Evolutionary conservation across 2,797 vertebrate species (phyloP), one percentile per base, ranked within the genome.

Genomic region (Spinus pinus): DNA sequence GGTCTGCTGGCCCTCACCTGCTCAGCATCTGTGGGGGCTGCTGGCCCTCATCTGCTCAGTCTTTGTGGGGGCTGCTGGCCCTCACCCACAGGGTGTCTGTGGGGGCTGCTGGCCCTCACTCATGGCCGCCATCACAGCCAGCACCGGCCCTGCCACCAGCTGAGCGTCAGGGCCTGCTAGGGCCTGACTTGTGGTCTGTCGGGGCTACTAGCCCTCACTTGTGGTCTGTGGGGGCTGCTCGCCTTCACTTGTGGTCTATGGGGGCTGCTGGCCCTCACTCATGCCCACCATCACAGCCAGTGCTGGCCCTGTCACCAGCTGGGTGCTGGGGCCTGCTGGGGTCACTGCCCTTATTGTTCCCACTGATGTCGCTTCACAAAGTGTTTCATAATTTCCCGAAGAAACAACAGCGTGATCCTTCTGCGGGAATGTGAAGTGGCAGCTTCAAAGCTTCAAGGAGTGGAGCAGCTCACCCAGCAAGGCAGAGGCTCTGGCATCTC

Each of bases 341-440:
- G 65, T 54, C 2, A 0, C 83, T 62, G 91, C 71, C 81, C 90
- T 92, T 44, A 31, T 39, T 93, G 90, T 77, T 93, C 86, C 81
- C 83, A 44, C 12, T 84, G 83, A 95, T 95, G 74, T 71, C 5
- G 0, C 90, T 77, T 90, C 60, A 70, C 86, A 44, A 77, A 93
- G 77, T 5, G 71, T 82, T 90, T 73, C 71, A 42, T 84, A 79
- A 86, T 89, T 93, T 95, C 83, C 83, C 11, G 49, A 75, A 82
- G 94, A 62, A 92, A 93, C 92, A 93, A 66, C 94, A 66, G 83
- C 74, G 4, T 3, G 56, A 89, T 88, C 53, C 90, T 65, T 83
- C 85, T 71, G 86, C 15, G 39, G 69, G 65, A 70, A 90, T 94
- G 81, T n/a, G 65, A 90, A 94, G 94, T 88, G 91, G 95, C 90